These are phyloP conservation scores for Prionace glauca DNA, from an alignment of 2,797 vertebrate species.

Conservation along the genomic window DNA sequence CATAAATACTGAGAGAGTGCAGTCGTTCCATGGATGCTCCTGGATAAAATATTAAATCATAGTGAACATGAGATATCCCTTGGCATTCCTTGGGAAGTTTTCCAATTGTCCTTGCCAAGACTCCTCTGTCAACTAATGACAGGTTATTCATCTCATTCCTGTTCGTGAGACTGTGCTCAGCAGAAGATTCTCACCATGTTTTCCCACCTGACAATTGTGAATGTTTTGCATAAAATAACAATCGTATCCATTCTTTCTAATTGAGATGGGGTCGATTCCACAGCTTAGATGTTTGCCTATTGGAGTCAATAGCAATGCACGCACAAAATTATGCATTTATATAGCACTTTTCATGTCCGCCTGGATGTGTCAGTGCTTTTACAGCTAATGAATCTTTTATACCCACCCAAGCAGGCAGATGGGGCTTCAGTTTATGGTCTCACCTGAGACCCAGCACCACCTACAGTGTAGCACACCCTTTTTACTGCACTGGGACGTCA, in stretches of 20 bases:
- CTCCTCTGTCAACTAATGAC: not conserved
- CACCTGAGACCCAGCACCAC: not conserved
- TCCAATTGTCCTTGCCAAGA: not conserved
- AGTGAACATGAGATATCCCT: not conserved
- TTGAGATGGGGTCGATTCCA: not conserved
- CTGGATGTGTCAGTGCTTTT: no score
- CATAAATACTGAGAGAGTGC: not conserved
- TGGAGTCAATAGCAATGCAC: not conserved
- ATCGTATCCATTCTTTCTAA: not conserved
- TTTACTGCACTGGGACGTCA: not conserved
- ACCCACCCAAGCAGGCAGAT: not conserved
- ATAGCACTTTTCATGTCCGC: no score
- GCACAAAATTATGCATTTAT: no score
- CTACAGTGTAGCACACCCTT: not conserved
- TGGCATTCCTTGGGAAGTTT: not conserved
- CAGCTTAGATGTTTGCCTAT: not conserved
- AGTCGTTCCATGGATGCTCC: not conserved
- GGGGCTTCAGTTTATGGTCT: not conserved
- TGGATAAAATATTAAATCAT: not conserved
- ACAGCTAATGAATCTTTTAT: no score
- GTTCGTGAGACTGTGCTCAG: not conserved
- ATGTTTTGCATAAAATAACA: not conserved
- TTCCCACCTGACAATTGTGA: not conserved
- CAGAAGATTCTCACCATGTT: not conserved
- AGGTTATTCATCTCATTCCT: not conserved